phyloP scores from a whole-genome alignment of 2,113 vertebrate species.

The Mesembrinibis cayennensis region DNA sequence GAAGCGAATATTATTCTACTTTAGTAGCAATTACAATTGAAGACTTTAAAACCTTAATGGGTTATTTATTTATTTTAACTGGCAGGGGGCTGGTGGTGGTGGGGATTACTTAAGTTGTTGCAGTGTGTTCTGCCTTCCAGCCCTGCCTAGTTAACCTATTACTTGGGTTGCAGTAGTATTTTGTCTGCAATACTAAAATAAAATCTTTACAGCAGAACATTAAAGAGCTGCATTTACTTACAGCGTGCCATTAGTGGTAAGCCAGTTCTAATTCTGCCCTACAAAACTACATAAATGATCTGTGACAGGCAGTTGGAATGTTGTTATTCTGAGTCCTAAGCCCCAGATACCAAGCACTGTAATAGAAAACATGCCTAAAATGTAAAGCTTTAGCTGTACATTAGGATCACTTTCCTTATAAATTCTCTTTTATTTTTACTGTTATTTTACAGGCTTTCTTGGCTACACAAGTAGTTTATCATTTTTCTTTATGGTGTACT shows the following conservation, averaged over 20 bases:
- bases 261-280: conserved; percentile 79
- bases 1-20: conserved; percentile 42
- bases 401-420: conserved; percentile 81
- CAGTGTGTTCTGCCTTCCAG: conserved; percentile 67
- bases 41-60: conserved; percentile 63
- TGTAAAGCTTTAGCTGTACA: conserved; percentile 74
- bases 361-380: conserved; percentile 79
- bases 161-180: conserved; percentile 78
- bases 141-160: conserved; percentile 78
- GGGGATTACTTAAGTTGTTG: conserved; percentile 60
- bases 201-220: conserved; percentile 82
- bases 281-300: conserved; percentile 80
- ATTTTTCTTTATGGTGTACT: conserved; percentile 93
- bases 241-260: conserved; percentile 80
- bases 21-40: conserved; percentile 60
- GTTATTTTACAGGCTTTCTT: conserved; percentile 90
- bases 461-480: conserved; percentile 95
- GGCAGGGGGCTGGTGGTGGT: conserved; percentile 40
- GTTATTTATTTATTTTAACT: conserved; percentile 66
- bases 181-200: conserved; percentile 82
- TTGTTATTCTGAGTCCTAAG: conserved; percentile 79
- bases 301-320: conserved; percentile 83
- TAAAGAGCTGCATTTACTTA: conserved; percentile 81
- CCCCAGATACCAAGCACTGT: conserved; percentile 76
- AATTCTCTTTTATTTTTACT: conserved; percentile 80